phyloP scores from a whole-genome alignment of 2,888 invertebrate genomes.

The Meiosimyza platycephala region DNA sequence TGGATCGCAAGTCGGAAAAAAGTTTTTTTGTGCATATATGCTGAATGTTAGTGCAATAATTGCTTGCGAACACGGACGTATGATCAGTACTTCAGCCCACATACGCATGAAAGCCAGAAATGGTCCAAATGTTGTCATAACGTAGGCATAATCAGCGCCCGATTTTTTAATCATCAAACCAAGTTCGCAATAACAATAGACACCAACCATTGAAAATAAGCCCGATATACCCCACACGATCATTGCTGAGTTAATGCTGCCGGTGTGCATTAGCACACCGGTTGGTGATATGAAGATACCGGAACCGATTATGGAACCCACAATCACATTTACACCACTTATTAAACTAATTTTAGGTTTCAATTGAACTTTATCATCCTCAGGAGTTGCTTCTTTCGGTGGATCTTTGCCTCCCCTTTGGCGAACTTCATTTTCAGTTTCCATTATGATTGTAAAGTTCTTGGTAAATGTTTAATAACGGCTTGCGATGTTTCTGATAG shows the following conservation, averaged over 20 bases:
- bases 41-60: conserved; percentile 98
- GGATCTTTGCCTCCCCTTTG: conserved; percentile 34
- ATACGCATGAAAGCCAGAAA: conserved; percentile 95
- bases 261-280: conserved; percentile 88
- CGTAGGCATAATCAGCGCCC: conserved; percentile 98
- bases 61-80: conserved; percentile 93
- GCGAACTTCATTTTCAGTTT: conserved; percentile 5
- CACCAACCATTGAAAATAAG: conserved; percentile 75
- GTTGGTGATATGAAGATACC: conserved; percentile 97
- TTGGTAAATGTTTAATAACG: no score
- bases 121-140: conserved; percentile 98
- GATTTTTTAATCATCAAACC: conserved; percentile 94
- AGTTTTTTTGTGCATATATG: conserved; percentile 93
- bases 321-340: conserved; percentile 95
- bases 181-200: conserved; percentile 98
- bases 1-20: conserved; percentile 94
- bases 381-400: conserved; percentile 40
- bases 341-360: conserved; percentile 94
- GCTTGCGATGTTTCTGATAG: no score
- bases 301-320: conserved; percentile 96
- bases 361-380: conserved; percentile 78
- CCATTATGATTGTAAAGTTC: no score
- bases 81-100: conserved; percentile 99
- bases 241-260: conserved; percentile 92
- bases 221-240: conserved; percentile 95